Evolutionary conservation across 2,113 vertebrate genomes (phyloP).

Genomic region (Zosterops borbonicus): DNA sequence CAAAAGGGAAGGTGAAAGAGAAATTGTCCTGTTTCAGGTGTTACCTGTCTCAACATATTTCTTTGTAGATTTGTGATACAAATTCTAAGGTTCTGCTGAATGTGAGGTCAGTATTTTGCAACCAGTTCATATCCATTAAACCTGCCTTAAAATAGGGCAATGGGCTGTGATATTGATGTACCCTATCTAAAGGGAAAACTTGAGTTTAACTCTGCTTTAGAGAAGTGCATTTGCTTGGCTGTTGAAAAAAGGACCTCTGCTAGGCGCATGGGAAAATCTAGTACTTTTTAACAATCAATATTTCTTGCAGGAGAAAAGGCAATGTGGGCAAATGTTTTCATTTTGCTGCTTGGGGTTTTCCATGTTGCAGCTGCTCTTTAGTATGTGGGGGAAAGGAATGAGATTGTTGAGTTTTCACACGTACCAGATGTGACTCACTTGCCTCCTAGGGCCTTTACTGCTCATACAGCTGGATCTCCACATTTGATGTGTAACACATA

Average conservation of each 20-base stretch:
- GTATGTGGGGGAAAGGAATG: fast-evolving
- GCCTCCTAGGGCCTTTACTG: not conserved
- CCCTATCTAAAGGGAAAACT: not conserved
- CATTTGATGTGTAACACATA: fast-evolving
- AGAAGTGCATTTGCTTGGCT: not conserved
- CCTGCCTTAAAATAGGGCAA: not conserved
- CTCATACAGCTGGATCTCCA: not conserved
- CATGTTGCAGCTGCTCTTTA: not conserved
- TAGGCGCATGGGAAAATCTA: not conserved
- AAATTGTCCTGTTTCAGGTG: slow-evolving; percentile 10
- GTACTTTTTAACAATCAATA: not conserved
- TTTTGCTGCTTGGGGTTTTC: not conserved
- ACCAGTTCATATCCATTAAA: not conserved
- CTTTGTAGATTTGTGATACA: not conserved
- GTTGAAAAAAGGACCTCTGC: not conserved
- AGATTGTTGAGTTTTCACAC: not conserved
- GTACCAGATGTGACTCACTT: not conserved
- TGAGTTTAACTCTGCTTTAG: not conserved
- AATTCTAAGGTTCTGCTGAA: not conserved
- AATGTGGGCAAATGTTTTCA: not conserved
- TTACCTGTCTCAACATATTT: not conserved
- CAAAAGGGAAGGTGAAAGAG: not conserved
- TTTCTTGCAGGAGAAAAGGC: not conserved
- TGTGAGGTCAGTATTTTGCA: not conserved
- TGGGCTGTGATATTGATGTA: not conserved